These are phyloP conservation scores for Hydractinia echinata DNA, from an alignment of 30 jellyfish, hydroid and myxozoan genomes.

Conservation along the genomic window DNA sequence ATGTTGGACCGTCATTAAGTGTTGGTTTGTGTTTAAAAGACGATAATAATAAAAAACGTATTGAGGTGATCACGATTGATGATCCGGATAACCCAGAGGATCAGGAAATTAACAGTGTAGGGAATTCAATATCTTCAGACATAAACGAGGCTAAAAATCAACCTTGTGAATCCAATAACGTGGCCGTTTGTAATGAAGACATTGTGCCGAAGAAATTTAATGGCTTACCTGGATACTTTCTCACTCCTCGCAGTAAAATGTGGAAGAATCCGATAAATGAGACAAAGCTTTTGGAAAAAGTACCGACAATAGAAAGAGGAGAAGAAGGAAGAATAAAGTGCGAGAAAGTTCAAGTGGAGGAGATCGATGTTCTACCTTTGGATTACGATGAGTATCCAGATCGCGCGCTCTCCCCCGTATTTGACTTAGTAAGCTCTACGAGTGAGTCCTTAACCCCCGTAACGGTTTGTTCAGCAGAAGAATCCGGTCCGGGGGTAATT, in stretches of 20 bases:
- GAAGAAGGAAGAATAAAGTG: background rate
- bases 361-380: background rate
- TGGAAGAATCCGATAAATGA: background rate
- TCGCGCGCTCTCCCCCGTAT: too few species aligned
- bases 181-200: too few species aligned
- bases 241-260: background rate
- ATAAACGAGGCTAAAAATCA: background rate
- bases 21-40: too few species aligned
- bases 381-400: too few species aligned
- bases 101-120: too few species aligned
- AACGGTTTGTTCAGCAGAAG: too few species aligned
- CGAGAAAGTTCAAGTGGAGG: background rate
- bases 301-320: background rate
- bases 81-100: background rate
- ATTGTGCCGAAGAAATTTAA: too few species aligned
- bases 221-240: conserved; percentile 6
- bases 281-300: background rate
- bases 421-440: too few species aligned
- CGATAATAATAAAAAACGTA: background rate
- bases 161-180: background rate
- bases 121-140: too few species aligned
- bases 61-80: conserved; percentile 11
- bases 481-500: too few species aligned
- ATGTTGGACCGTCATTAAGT: too few species aligned
- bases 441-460: too few species aligned